These are phyloP conservation scores for Stratiolaelaps scimitus DNA, from an alignment of 1,140 invertebrate genomes.

Conservation along the genomic window DNA sequence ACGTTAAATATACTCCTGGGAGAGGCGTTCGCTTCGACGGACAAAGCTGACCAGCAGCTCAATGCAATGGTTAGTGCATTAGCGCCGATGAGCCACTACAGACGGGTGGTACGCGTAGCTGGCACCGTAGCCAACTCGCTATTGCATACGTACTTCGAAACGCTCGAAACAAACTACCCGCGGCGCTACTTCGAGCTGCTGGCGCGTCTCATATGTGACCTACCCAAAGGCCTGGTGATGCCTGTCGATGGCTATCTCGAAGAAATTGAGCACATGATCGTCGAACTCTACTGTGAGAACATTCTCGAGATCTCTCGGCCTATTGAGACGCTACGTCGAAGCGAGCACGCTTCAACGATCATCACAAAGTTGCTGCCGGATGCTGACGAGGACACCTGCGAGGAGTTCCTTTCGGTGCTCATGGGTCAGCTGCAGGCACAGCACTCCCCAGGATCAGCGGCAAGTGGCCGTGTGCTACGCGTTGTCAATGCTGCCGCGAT, in stretches of 20 bases:
- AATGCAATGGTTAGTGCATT: not conserved
- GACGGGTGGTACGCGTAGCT: not conserved
- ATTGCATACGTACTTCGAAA: conserved; percentile 25
- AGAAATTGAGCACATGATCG: conserved; percentile 15
- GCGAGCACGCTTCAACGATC: conserved; percentile 11
- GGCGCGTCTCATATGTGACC: not conserved
- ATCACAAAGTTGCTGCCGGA: not conserved
- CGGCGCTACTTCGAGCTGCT: conserved; percentile 18
- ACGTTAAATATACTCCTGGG: not conserved
- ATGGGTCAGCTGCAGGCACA: conserved; percentile 10
- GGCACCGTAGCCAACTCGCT: not conserved
- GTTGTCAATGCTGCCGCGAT: conserved; percentile 8
- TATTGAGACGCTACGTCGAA: conserved; percentile 5
- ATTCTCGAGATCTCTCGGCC: not conserved
- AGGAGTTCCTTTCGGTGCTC: conserved; percentile 17
- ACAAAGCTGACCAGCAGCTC: not conserved
- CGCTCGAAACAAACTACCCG: conserved; percentile 10
- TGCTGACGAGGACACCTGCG: conserved; percentile 13
- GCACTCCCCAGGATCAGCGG: not conserved
- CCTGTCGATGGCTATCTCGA: conserved; percentile 26
- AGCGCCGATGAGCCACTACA: not conserved
- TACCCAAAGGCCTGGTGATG: not conserved
- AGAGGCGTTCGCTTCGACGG: not conserved
- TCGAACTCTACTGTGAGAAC: conserved; percentile 14
- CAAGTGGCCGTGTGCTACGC: not conserved